Evolutionary conservation across 2,797 vertebrate genomes (phyloP), one percentile per base, ranked within the genome.

Genomic region (Helarctos malayanus): DNA sequence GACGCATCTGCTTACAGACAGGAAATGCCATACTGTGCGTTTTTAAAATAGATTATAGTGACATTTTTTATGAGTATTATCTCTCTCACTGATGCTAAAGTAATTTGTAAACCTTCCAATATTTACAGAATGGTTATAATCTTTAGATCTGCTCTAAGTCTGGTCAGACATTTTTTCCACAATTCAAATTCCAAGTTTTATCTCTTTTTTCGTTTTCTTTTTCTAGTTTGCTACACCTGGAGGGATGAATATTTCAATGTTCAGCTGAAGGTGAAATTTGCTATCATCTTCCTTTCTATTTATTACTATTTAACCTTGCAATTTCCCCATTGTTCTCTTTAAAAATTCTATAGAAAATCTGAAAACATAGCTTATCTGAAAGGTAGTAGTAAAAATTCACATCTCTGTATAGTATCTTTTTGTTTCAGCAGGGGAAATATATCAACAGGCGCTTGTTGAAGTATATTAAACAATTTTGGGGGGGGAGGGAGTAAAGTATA

Each of bases 121-220:
- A 47, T 81, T 54, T 76, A 52, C 18, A 87, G 78, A 95, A 90
- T 93, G 21, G 41, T 57, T 84, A 21, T 16, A 78, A 0, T 95
- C 68, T 96, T 89, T 49, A 97, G 65, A 19, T 88, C 27, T 73
- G n/a, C 56, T 45, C 82, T 79, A 90, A 90, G 16, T 78, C 18
- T 65, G 16, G 12, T 19, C 52, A 91, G 32, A 68, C 9, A 69
- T 93, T 96, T 91, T 80, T 2, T n/a, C 29, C 45, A 82, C 5
- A 91, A 57, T 80, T 90, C 92, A 78, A 90, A 80, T 65, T 92
- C 4, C 2, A 57, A 88, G 9, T 83, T 93, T 91, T 82, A 52
- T 56, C 54, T 56, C 4, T 88, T 92, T 49, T 83, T 69, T 69
- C 9, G 2, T 89, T 78, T 45, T 16, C 8, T 65, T 25, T 95